Base-by-base conservation (phyloP, 1,140 invertebrate genomes). In the Cylas formicarius region DNA sequence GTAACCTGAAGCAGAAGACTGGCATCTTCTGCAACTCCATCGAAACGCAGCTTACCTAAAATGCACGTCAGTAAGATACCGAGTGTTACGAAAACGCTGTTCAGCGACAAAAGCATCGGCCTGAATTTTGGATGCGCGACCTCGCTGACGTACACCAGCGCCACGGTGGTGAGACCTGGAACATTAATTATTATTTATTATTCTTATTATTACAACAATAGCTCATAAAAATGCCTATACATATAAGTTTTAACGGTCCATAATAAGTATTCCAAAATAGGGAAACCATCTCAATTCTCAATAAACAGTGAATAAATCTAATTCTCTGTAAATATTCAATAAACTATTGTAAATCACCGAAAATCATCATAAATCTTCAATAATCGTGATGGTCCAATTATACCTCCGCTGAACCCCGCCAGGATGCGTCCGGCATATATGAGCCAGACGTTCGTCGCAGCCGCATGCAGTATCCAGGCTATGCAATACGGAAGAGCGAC, bases 111-210 rank as follows among this genome's bases (percentile, higher is more conserved):
- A 4, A 78, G 51, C 66, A 73, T 72, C 17, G 73, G 67, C 28
- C 75, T 57, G 13, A 70, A 63, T 37, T 65, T 53, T 2, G 71
- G 67, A 61, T 76, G 70, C 4, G 72, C 61, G 2, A 76, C 70
- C 63, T 79, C 76, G 10, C 73, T 72, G 7, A 73, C 70, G 47
- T 77, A 79, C 7, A 78, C 68, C 9, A 76, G 9, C 4, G 59
- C 58, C 4, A 72, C 72, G 3, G 72, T 72, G 10, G 69, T 67
- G 21, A 78, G 49, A 37, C 75, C 74, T 57, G 57, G 35, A 55
- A 52, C 20, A 52, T 46, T 29, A 13, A 36, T 35, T 23, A 6
- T 9, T 10, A 39, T 39, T 32, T 27, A 5, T 24, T 37, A 37
- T 9, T 13, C 16, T n/a, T n/a, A n/a, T n/a, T n/a, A n/a, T n/a